Conservation (phyloP, 2,888 invertebrate genomes). For the Philereme transversata region DNA sequence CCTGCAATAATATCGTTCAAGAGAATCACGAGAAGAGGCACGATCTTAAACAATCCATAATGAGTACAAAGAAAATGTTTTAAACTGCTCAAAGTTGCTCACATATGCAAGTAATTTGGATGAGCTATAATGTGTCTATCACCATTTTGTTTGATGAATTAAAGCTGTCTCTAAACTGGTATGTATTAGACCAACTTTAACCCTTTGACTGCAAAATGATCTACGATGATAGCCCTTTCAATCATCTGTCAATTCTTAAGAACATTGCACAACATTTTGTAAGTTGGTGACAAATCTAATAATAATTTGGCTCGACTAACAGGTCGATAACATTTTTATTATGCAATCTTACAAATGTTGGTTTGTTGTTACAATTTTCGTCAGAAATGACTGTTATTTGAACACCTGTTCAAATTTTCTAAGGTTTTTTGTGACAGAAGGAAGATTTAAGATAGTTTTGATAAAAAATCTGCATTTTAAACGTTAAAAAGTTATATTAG, state of each 20-base stretch:
- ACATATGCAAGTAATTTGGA: too few species aligned
- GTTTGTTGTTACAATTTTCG: slow-evolving; percentile 7
- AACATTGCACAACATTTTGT: slow-evolving; percentile 38
- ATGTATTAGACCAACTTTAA: slow-evolving; percentile 1
- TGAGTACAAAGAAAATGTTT: too few species aligned
- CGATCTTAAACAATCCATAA: too few species aligned
- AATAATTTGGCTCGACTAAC: slow-evolving; percentile 26
- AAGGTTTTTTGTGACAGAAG: background rate
- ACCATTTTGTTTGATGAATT: too few species aligned
- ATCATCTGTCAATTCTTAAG: slow-evolving; percentile 15
- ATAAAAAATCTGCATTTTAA: too few species aligned
- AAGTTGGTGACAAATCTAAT: slow-evolving; percentile 32
- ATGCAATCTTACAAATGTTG: slow-evolving; percentile 1
- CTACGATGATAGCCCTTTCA: slow-evolving; percentile 10
- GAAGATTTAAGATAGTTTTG: background rate
- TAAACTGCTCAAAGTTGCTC: too few species aligned
- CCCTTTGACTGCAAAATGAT: slow-evolving; percentile 1
- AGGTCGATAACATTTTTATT: slow-evolving; percentile 28
- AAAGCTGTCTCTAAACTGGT: too few species aligned
- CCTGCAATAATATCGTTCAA: too few species aligned
- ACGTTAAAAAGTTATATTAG: too few species aligned
- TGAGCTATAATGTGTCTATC: too few species aligned
- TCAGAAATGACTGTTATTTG: slow-evolving; percentile 7
- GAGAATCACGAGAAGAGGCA: too few species aligned
- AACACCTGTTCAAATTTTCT: background rate